These are phyloP conservation scores for Microtus pennsylvanicus DNA, from an alignment of 2,113 vertebrate species.

Conservation along the genomic window DNA sequence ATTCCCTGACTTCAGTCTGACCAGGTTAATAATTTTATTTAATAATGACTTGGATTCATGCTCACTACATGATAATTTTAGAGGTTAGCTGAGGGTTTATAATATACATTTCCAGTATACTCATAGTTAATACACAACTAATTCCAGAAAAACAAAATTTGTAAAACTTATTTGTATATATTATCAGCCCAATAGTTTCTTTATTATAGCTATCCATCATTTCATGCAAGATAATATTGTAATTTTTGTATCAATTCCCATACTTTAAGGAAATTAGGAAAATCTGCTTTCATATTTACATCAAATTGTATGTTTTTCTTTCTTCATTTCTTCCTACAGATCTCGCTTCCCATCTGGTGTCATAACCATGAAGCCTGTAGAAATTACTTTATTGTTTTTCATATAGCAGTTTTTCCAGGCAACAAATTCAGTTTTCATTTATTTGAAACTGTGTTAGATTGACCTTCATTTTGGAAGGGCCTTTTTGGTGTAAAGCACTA, in stretches of 20 bases:
- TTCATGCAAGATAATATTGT: neutral
- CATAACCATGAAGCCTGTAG: neutral
- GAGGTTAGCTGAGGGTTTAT: neutral
- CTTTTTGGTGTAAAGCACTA: neutral
- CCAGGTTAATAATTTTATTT: neutral
- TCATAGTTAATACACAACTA: neutral
- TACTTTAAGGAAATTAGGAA: conserved; percentile 17
- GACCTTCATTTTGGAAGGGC: neutral
- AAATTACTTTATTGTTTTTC: neutral
- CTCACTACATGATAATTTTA: neutral
- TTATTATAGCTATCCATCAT: neutral
- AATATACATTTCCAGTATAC: neutral
- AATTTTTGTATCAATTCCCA: neutral
- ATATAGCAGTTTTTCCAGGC: neutral
- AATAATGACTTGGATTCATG: neutral
- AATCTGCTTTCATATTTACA: neutral
- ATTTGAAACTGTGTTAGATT: conserved; percentile 14
- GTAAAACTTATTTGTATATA: neutral
- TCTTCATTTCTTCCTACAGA: neutral
- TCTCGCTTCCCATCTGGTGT: neutral
- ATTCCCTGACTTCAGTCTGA: neutral
- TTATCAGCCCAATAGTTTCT: neutral
- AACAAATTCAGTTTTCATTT: neutral
- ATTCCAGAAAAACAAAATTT: neutral
- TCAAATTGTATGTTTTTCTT: neutral